Conservation (phyloP, 2,113 vertebrate genomes). For the Onychostruthus taczanowskii region DNA sequence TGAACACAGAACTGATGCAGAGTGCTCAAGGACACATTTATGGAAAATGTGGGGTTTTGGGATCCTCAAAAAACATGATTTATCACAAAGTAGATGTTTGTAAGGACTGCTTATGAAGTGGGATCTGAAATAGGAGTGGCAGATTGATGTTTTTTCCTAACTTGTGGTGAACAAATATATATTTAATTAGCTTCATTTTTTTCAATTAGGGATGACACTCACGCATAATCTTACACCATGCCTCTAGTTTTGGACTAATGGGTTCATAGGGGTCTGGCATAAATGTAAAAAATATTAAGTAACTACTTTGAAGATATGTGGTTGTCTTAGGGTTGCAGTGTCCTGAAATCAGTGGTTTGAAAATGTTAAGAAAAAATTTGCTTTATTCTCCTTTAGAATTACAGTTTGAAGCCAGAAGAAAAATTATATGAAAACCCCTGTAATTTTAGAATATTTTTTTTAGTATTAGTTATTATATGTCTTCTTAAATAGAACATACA, state of each 20-base stretch:
- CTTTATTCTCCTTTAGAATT: neutral
- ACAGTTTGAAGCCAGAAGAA: neutral
- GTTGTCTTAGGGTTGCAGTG: neutral
- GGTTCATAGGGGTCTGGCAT: neutral
- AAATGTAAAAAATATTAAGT: neutral
- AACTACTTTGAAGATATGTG: neutral
- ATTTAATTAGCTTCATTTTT: neutral
- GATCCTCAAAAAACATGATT: neutral
- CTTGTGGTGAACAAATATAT: neutral
- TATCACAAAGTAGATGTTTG: neutral
- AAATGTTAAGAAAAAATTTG: neutral
- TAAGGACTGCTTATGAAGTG: neutral
- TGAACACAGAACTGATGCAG: neutral
- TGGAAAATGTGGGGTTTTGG: neutral
- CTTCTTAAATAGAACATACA: neutral
- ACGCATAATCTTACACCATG: neutral
- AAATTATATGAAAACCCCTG: accelerated
- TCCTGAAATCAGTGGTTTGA: neutral
- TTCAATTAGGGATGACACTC: neutral
- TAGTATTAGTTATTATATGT: neutral
- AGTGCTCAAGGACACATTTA: neutral
- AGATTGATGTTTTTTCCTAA: neutral
- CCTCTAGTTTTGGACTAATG: neutral
- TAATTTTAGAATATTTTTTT: neutral
- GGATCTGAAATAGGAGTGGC: neutral